Base-by-base conservation (phyloP, 2,797 vertebrate species). In the Characodon lateralis region DNA sequence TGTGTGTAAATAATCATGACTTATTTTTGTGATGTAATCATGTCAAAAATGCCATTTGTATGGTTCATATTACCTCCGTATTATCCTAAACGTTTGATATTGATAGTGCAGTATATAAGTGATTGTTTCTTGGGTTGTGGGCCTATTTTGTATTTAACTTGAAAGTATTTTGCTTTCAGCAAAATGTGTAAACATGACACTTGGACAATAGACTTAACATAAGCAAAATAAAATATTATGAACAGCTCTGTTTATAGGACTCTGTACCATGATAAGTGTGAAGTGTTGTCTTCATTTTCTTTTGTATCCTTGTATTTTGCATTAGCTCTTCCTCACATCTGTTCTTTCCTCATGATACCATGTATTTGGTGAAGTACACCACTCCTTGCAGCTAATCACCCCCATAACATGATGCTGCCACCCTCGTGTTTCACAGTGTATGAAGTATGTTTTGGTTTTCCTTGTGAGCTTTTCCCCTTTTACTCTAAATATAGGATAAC, bases 71-170 rank as follows among this genome's bases (percentile, higher is more conserved):
- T 84, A 74, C 80, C 73, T 84, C 73, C 61, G 46, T 72, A 76
- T 12, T 79, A 80, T 75, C 35, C 71, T 51, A 81, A 81, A 80
- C 24, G 7, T 83, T 90, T 88, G 78, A 71, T 82, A 82, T 84
- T 78, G 24, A 75, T 58, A 77, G 78, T 83, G 79, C 74, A 83
- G 3, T 63, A n/a, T 28, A 7, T 73, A 39, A 22, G 28, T 71
- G 22, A 73, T 79, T 79, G 14, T 73, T 76, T 31, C 43, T 53
- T 14, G 66, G 46, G 1, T 68, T 82, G 20, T 77, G 71, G 71
- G 55, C 74, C 51, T 76, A 46, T 76, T 90, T 88, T 81, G 18
- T 83, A 78, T 78, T 82, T 59, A 77, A 58, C 69, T n/a, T 14
- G 46, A 55, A 63, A 51, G 13, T 55, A 0, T 81, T 73, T 80